Conservation (phyloP, 2,888 invertebrate species). For the Colletes collaris region DNA sequence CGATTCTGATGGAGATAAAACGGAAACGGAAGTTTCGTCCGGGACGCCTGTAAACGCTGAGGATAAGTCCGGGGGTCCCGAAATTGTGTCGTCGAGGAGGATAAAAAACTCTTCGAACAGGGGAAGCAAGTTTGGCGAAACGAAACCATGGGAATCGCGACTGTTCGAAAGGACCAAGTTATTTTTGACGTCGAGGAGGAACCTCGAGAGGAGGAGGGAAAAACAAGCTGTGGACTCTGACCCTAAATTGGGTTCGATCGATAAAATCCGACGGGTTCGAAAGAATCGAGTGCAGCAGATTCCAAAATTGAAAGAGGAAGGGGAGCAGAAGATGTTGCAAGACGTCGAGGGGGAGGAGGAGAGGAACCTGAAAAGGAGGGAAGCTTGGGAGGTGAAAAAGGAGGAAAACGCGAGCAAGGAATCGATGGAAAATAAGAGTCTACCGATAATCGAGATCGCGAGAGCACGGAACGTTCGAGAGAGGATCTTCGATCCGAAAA, state of each 20-base stretch:
- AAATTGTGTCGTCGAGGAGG: background rate
- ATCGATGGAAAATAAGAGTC: constrained; percentile 27
- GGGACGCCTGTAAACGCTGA: background rate
- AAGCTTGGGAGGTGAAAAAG: constrained; percentile 38
- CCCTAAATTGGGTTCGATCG: background rate
- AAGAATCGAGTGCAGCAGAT: constrained; percentile 60
- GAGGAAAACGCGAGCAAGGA: background rate
- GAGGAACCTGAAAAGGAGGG: constrained; percentile 58
- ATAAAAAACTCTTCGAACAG: background rate
- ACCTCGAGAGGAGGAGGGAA: constrained; percentile 55
- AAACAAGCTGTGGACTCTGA: constrained; percentile 36
- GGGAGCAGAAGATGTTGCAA: constrained; percentile 61
- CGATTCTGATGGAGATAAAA: background rate
- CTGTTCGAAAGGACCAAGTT: constrained; percentile 54
- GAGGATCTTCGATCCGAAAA: constrained; percentile 3
- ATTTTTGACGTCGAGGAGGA: constrained; percentile 52
- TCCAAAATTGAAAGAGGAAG: constrained; percentile 60
- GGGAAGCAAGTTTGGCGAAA: background rate
- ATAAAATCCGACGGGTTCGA: constrained; percentile 52
- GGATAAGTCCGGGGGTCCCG: too few species aligned
- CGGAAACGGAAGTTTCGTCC: background rate
- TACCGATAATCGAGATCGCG: constrained; percentile 52
- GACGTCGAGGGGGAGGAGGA: constrained; percentile 34
- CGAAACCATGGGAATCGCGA: constrained; percentile 27
- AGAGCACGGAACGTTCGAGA: constrained; percentile 30